Evolutionary conservation across 2,888 invertebrate genomes (phyloP), one percentile per base, ranked within the genome.

Genomic region (Patella caerulea): DNA sequence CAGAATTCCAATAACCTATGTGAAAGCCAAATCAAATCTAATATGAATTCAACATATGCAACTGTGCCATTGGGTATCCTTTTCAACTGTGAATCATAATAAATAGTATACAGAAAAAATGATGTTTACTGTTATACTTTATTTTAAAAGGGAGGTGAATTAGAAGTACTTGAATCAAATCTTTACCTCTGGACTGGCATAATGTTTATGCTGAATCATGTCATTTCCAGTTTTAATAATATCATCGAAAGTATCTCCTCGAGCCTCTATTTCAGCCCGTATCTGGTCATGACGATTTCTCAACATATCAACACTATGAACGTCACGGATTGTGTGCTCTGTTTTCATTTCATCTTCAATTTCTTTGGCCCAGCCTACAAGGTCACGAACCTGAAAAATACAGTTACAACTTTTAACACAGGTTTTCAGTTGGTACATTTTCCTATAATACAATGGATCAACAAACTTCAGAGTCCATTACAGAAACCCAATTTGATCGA

Each of bases 281-380:
- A 99, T 94, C 83, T 97, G 97, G 91, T 98, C 98, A 93, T 99
- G 99, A 92, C 98, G 98, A 93, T 98, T 99, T 97, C 99, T 98
- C 76, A 99, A 93, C 34, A 99, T 93, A 90, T 99, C 98, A 4
- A 99, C 99, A 72, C 99, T 98, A 88, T 97, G 96, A 0, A 98
- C 98, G 90, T 98, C 98, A 69, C 97, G 94, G 0, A 92, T 92
- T 89, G 95, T 95, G 86, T 96, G 95, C 86, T 96, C 95, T 0
- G 96, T 95, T 81, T 94, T 94, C 93, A 97, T 94, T 34, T 95
- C 94, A 0, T 95, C 94, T 17, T 96, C 94, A 17, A 97, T 93
- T 77, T 95, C 94, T 17, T 94, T 94, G 0, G 96, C 95, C 98
- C 98, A 99, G 34, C 95, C 95, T 85, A 95, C 95, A 80, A 98